Conservation (phyloP, 2,888 invertebrate genomes). For the Phrixothrix hirtus region DNA sequence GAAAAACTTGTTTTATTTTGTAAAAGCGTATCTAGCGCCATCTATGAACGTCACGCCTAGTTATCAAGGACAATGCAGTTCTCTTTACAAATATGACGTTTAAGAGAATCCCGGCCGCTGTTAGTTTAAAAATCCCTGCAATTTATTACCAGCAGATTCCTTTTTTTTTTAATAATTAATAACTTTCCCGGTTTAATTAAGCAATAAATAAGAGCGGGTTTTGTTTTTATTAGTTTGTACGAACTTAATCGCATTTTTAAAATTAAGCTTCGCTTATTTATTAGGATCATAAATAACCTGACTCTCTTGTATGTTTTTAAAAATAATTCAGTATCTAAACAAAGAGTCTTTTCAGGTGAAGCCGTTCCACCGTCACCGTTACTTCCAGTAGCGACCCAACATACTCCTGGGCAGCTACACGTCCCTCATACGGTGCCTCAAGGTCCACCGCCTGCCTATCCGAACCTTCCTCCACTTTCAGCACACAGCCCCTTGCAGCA, state of each 20-base stretch:
- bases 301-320: no score
- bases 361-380: constrained; percentile 55
- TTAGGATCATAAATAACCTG: neutral
- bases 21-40: no score
- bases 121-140: no score
- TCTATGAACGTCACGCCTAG: no score
- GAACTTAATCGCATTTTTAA: neutral
- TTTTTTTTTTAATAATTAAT: neutral
- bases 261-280: neutral
- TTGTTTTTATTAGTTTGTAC: neutral
- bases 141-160: no score
- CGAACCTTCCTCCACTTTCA: constrained; percentile 53
- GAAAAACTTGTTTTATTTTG: no score
- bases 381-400: constrained; percentile 48
- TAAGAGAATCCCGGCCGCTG: no score
- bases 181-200: neutral
- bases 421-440: constrained; percentile 48
- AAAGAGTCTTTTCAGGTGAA: constrained; percentile 59
- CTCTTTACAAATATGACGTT: no score
- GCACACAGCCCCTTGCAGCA: constrained; percentile 48
- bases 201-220: neutral
- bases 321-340: no score
- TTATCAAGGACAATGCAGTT: no score
- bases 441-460: constrained; percentile 53
- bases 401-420: constrained; percentile 31